phyloP scores from a whole-genome alignment of 2,888 invertebrate genomes.

The Onthophagus sagittarius region DNA sequence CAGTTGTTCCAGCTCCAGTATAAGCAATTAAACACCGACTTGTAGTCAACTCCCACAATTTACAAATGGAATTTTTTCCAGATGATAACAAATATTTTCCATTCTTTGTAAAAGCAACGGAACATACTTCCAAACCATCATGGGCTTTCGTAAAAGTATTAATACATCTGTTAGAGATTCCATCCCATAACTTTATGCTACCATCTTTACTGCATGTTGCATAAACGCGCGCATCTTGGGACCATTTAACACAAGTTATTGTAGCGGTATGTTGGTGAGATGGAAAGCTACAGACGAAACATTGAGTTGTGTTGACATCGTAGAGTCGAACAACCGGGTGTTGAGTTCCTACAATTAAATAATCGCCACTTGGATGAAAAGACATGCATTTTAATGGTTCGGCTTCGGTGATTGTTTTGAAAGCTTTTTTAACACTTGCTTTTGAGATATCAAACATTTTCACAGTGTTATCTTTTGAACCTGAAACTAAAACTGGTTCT shows the following conservation, averaged over 20 bases:
- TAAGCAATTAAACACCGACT: constrained; percentile 96
- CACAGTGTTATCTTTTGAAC: constrained; percentile 89
- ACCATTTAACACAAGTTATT: constrained; percentile 73
- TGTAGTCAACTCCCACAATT: constrained; percentile 97
- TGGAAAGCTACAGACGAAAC: constrained; percentile 90
- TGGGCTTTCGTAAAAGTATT: constrained; percentile 93
- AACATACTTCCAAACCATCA: constrained; percentile 91
- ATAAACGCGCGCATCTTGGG: constrained; percentile 67
- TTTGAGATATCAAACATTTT: constrained; percentile 98
- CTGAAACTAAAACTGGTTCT: constrained; percentile 91
- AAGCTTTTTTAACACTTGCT: constrained; percentile 97
- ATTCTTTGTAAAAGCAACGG: constrained; percentile 89
- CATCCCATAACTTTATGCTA: constrained; percentile 95
- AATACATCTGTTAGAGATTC: constrained; percentile 87
- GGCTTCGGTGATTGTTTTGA: constrained; percentile 90
- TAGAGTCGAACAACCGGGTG: constrained; percentile 89
- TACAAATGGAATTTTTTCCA: constrained; percentile 94
- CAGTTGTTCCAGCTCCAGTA: constrained; percentile 83
- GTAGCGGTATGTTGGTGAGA: constrained; percentile 76
- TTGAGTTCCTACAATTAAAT: constrained; percentile 87
- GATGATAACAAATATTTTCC: constrained; percentile 96
- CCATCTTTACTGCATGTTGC: constrained; percentile 92
- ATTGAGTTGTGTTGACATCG: constrained; percentile 92
- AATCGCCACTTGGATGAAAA: constrained; percentile 95
- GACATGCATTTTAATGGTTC: constrained; percentile 86